Evolutionary conservation across 2,113 vertebrate species (phyloP).

Genomic region (Xenus cinereus): DNA sequence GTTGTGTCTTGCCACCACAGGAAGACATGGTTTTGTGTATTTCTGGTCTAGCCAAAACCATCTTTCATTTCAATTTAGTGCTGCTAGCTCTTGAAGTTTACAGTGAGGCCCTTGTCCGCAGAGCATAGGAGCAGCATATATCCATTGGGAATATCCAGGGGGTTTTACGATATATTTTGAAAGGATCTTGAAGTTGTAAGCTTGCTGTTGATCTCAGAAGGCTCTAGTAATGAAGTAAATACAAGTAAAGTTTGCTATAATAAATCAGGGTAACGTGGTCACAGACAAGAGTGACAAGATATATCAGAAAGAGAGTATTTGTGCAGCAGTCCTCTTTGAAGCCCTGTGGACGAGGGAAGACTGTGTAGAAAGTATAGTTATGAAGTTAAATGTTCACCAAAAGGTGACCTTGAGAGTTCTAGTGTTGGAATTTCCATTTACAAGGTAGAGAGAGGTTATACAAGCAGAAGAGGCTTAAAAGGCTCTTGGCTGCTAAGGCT

Average conservation of each 20-base stretch:
- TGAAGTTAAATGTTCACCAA: not conserved
- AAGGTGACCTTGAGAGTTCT: not conserved
- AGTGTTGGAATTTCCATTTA: not conserved
- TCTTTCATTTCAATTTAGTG: not conserved
- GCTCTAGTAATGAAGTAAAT: not conserved
- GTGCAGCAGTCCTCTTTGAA: not conserved
- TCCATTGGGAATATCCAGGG: not conserved
- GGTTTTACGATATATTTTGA: not conserved
- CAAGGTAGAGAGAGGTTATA: not conserved
- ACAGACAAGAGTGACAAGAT: not conserved
- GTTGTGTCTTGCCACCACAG: not conserved
- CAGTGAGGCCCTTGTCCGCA: not conserved
- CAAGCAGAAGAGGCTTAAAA: not conserved
- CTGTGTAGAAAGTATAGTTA: not conserved
- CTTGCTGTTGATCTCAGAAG: not conserved
- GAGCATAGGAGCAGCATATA: not conserved
- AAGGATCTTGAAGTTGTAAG: not conserved
- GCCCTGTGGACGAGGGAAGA: not conserved
- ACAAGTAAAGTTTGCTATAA: not conserved
- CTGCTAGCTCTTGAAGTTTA: not conserved
- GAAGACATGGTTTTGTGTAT: not conserved
- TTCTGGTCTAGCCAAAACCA: not conserved
- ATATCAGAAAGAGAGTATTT: not conserved
- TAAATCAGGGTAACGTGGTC: not conserved
- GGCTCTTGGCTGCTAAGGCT: not conserved